Evolutionary conservation across 2,797 vertebrate genomes (phyloP).

Genomic region (Sparidentex hasta): DNA sequence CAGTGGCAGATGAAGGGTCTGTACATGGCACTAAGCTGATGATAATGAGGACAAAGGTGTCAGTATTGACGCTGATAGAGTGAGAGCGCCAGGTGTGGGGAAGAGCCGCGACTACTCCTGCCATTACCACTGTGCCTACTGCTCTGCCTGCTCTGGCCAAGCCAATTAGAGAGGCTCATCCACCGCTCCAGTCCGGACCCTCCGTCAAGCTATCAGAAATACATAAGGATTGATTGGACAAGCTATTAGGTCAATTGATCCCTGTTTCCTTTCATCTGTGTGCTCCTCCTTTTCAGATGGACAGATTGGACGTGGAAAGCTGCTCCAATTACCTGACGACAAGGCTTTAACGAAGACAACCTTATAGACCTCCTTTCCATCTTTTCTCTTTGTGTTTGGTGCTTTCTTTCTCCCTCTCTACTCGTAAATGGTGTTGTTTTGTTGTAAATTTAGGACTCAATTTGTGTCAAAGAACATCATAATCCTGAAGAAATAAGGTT

Average conservation of each 20-base stretch:
- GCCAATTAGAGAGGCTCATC: constrained; percentile 77
- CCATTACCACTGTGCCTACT: constrained; percentile 65
- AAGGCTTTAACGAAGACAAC: constrained; percentile 48
- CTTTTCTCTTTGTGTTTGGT: constrained; percentile 7
- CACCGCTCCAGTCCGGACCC: constrained; percentile 33
- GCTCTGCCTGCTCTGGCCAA: constrained; percentile 35
- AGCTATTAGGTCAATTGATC: constrained; percentile 84
- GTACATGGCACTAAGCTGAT: constrained; percentile 66
- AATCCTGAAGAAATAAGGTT: constrained; percentile 18
- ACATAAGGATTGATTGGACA: constrained; percentile 81
- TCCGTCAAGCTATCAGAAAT: constrained; percentile 75
- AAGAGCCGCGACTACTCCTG: constrained; percentile 59
- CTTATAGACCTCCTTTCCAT: constrained; percentile 30
- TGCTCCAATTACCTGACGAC: constrained; percentile 66
- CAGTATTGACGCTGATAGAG: constrained; percentile 67
- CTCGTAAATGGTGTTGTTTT: constrained; percentile 18
- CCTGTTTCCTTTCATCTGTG: constrained; percentile 76
- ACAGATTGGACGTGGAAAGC: constrained; percentile 63
- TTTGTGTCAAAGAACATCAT: constrained; percentile 2
- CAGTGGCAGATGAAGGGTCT: constrained; percentile 55
- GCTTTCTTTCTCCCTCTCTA: not conserved
- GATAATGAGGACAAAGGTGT: constrained; percentile 81
- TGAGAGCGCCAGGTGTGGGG: constrained; percentile 68
- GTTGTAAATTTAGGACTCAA: not conserved
- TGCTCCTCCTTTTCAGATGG: constrained; percentile 64